Percentiles rank a stretch among this genome's conserved stretches.
These are phyloP conservation scores for Halictus rubicundus DNA, from an alignment of 1,140 invertebrate genomes.

Conservation along the genomic window DNA sequence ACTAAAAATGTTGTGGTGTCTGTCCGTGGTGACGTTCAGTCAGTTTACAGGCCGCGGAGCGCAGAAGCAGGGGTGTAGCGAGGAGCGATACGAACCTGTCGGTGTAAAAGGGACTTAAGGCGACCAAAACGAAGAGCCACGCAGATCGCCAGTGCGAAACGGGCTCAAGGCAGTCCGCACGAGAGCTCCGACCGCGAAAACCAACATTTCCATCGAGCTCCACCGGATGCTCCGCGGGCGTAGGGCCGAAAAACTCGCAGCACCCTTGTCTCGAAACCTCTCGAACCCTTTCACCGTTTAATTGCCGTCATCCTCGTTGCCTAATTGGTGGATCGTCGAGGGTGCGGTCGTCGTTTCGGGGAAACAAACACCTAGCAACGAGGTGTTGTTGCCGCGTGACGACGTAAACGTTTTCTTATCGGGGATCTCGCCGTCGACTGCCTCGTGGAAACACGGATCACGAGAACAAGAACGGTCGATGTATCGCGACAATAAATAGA, in stretches of 20 bases:
- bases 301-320: neutral
- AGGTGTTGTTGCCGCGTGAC: conserved; percentile 62
- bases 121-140: neutral
- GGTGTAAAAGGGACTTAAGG: neutral
- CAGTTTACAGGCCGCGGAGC: too few relatives aligned
- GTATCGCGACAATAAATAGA: conserved; percentile 21
- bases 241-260: neutral
- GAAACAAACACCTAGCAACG: conserved; percentile 75
- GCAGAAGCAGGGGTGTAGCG: too few relatives aligned
- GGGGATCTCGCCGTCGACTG: neutral
- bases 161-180: neutral
- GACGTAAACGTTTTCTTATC: conserved; percentile 22
- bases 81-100: neutral
- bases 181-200: neutral
- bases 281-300: neutral
- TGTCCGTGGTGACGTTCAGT: too few relatives aligned
- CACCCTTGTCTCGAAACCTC: neutral
- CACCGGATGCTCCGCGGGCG: neutral
- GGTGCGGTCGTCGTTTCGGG: conserved; percentile 39
- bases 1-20: too few relatives aligned
- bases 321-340: neutral
- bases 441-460: neutral
- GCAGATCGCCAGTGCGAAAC: neutral
- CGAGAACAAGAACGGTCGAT: neutral
- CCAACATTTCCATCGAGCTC: neutral